phyloP scores from a whole-genome alignment of 2,797 vertebrate genomes.

The Vespertilio murinus region DNA sequence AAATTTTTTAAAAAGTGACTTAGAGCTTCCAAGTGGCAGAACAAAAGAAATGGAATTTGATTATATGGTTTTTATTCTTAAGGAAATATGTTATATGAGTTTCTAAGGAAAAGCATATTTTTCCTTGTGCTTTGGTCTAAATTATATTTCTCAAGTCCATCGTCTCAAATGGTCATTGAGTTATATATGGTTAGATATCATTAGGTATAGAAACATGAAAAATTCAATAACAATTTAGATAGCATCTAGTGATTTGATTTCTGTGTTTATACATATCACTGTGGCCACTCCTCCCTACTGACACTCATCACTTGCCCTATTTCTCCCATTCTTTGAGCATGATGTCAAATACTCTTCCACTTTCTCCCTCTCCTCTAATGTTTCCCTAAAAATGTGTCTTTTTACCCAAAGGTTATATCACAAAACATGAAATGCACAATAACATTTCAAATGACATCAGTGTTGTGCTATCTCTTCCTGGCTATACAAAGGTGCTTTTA shows the following conservation, averaged over 20 bases:
- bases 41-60: not conserved
- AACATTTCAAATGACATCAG: not conserved
- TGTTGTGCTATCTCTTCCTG: not conserved
- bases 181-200: not conserved
- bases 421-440: not conserved
- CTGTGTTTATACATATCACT: not conserved
- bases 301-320: not conserved
- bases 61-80: conserved; percentile 12
- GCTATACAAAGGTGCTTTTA: not conserved
- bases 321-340: not conserved
- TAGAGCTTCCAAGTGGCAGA: not conserved
- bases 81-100: not conserved
- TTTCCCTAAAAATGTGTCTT: not conserved
- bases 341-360: not conserved
- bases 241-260: not conserved
- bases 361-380: not conserved
- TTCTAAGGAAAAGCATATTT: not conserved
- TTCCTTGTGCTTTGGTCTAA: not conserved
- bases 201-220: not conserved
- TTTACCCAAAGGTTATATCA: not conserved
- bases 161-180: not conserved
- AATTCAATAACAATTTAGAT: not conserved
- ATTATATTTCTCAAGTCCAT: not conserved
- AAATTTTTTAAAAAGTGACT: conserved; percentile 7
- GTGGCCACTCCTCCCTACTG: not conserved